A percentile compares a stretch with the other conserved stretches of the same genome.
Evolutionary conservation across 2,113 vertebrate genomes (phyloP).

Genomic region (Chelonoidis abingdonii): DNA sequence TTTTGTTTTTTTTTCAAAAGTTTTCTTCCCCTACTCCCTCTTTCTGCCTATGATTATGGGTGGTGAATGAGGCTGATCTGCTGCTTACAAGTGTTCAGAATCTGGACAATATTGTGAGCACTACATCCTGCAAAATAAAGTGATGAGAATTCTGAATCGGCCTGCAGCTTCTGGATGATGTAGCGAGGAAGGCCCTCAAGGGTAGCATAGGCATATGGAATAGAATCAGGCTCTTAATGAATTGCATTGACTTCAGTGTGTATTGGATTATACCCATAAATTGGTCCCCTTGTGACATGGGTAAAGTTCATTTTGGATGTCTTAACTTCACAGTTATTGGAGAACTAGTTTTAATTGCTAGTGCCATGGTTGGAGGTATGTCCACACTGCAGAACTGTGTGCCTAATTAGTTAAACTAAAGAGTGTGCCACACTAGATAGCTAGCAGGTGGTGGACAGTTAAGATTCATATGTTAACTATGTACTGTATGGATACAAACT

Average conservation of each 20-base stretch:
- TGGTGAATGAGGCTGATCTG: conserved; percentile 46
- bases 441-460: not conserved
- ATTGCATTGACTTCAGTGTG: not conserved
- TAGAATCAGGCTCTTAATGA: not conserved
- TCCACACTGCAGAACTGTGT: not conserved
- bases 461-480: not conserved
- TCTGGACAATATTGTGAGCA: not conserved
- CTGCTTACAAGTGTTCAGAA: conserved; percentile 13
- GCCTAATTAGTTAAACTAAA: not conserved
- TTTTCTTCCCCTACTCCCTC: conserved; percentile 53
- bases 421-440: not conserved
- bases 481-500: not conserved
- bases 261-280: not conserved
- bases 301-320: not conserved
- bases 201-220: not conserved
- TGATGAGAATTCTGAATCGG: not conserved
- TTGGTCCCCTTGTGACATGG: not conserved
- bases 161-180: not conserved
- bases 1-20: conserved; percentile 25
- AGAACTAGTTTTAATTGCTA: not conserved
- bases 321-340: not conserved
- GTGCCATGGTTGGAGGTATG: not conserved
- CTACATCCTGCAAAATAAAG: not conserved
- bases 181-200: not conserved
- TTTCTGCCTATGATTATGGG: conserved; percentile 22